Percentiles rank a stretch among this genome's conserved stretches.
These are phyloP conservation scores for Alaudala cheleensis DNA, from an alignment of 2,113 vertebrate species.

Conservation along the genomic window DNA sequence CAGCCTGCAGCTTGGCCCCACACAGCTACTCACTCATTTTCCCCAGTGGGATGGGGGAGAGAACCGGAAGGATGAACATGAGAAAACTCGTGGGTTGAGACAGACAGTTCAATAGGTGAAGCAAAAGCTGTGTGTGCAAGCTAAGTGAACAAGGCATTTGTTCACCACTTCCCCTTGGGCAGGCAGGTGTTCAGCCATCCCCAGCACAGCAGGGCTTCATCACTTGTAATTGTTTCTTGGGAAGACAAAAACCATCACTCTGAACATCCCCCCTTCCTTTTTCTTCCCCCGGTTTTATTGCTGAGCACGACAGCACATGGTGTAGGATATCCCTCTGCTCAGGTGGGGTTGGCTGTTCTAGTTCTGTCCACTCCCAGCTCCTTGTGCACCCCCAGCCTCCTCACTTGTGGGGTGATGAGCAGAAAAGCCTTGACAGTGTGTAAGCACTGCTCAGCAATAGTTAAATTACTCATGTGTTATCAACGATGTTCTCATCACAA, in stretches of 20 bases:
- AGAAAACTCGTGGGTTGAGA: background rate
- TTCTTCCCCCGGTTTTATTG: background rate
- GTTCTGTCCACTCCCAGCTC: background rate
- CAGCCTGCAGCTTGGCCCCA: background rate
- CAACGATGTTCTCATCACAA: background rate
- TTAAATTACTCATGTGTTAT: background rate
- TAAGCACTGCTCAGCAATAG: background rate
- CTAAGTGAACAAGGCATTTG: background rate
- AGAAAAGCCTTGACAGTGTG: background rate
- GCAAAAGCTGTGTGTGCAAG: background rate
- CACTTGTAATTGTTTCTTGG: background rate
- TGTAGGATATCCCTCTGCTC: background rate
- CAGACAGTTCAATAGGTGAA: background rate
- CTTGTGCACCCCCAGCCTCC: background rate
- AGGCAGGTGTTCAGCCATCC: background rate
- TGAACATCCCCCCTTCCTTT: background rate
- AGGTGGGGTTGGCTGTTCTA: background rate
- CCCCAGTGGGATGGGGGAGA: background rate
- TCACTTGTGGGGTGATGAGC: background rate
- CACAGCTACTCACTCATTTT: background rate
- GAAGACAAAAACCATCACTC: background rate
- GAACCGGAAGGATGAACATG: background rate
- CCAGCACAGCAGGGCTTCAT: background rate
- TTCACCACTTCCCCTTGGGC: background rate
- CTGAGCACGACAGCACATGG: background rate